Conservation (phyloP, 2,888 invertebrate genomes). For the Diloba caeruleocephala region DNA sequence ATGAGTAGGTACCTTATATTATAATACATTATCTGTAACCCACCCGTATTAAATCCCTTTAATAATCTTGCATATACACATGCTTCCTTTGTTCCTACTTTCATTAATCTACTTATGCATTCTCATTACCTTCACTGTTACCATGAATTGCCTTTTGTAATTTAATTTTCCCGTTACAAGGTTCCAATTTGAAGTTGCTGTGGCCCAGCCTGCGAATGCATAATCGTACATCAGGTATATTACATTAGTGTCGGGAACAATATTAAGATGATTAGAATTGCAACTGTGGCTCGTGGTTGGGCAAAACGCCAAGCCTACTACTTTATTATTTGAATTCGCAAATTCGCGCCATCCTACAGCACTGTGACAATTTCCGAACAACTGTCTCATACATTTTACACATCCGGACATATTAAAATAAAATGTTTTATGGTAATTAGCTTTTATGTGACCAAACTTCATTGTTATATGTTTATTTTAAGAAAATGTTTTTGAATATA, state of each 20-base stretch:
- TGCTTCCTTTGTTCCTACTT: not conserved
- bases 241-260: slow-evolving; percentile 54
- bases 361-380: slow-evolving; percentile 59
- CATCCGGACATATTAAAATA: slow-evolving; percentile 41
- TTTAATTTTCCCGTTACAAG: slow-evolving; percentile 41
- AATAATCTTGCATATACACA: not conserved
- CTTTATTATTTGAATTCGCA: slow-evolving; percentile 61
- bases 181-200: slow-evolving; percentile 39
- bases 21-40: no score
- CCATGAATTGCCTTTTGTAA: slow-evolving; percentile 37
- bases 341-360: slow-evolving; percentile 57
- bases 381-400: slow-evolving; percentile 63
- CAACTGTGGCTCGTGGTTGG: slow-evolving; percentile 43
- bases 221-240: slow-evolving; percentile 50
- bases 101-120: slow-evolving; percentile 12
- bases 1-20: no score
- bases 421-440: slow-evolving; percentile 9
- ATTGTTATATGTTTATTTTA: no score
- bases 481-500: no score
- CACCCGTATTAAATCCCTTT: no score
- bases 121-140: not conserved
- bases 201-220: slow-evolving; percentile 37
- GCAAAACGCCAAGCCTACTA: slow-evolving; percentile 52
- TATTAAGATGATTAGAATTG: slow-evolving; percentile 62
- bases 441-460: no score